Evolutionary conservation across 2,888 invertebrate genomes (phyloP).

Genomic region (Drosophila conformis): DNA sequence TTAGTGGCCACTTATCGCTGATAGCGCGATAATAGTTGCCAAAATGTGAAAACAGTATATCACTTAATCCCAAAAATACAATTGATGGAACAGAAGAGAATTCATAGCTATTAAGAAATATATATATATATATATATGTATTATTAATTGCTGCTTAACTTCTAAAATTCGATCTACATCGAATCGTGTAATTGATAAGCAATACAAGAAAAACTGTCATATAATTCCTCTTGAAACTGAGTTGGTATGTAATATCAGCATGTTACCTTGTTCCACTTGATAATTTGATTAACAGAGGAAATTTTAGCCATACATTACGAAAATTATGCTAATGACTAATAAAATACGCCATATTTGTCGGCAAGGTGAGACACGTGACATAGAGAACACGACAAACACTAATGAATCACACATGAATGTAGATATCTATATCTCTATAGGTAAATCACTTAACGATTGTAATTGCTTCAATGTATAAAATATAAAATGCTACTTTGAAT

Average conservation of each 20-base stretch:
- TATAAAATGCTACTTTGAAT: not conserved
- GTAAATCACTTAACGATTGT: conserved; percentile 26
- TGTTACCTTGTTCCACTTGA: conserved; percentile 49
- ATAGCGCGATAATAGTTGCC: conserved; percentile 34
- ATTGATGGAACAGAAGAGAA: not conserved
- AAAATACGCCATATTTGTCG: conserved; percentile 34
- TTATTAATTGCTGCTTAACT: not conserved
- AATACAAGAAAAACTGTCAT: not conserved
- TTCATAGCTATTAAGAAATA: not conserved
- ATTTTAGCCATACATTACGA: conserved; percentile 22
- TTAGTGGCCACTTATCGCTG: conserved; percentile 50
- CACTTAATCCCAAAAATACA: not conserved
- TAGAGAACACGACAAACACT: conserved; percentile 29
- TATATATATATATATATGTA: not conserved
- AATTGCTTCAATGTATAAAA: not conserved
- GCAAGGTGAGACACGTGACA: conserved; percentile 36
- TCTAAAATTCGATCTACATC: not conserved
- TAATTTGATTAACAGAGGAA: conserved; percentile 53
- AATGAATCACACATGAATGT: conserved; percentile 54
- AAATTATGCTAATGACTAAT: conserved; percentile 59
- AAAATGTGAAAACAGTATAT: conserved; percentile 5
- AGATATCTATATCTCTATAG: conserved; percentile 9
- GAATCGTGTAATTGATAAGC: not conserved
- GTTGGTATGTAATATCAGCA: conserved; percentile 4
- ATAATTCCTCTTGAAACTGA: not conserved